These are phyloP conservation scores for Leucophenga varia DNA, from an alignment of 1,140 invertebrate species.

Conservation along the genomic window DNA sequence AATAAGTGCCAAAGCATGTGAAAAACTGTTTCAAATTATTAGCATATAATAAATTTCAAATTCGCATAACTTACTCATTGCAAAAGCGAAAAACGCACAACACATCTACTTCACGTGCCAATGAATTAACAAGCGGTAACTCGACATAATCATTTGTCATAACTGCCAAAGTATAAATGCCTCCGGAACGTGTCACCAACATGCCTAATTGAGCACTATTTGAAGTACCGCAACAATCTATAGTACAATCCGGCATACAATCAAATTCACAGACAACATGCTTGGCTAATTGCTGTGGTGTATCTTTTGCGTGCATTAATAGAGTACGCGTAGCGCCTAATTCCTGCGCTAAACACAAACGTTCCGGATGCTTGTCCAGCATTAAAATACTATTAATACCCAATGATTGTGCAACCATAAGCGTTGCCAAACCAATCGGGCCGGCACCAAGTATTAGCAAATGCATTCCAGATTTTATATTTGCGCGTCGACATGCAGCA, in stretches of 20 bases:
- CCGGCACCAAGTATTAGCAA: slow-evolving; percentile 89
- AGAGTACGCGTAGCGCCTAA: slow-evolving; percentile 79
- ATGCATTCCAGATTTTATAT: slow-evolving; percentile 70
- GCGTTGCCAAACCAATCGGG: slow-evolving; percentile 84
- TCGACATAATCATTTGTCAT: too few relatives aligned
- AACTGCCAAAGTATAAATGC: too few relatives aligned
- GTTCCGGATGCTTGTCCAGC: slow-evolving; percentile 75
- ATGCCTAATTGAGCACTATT: slow-evolving; percentile 75
- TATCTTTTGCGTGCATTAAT: slow-evolving; percentile 61
- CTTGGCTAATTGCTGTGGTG: slow-evolving; percentile 64
- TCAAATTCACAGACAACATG: slow-evolving; percentile 68
- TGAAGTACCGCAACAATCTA: slow-evolving; percentile 88
- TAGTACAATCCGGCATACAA: slow-evolving; percentile 71
- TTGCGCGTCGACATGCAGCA: slow-evolving; percentile 83
- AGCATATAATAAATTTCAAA: too few relatives aligned
- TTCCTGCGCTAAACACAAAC: slow-evolving; percentile 77
- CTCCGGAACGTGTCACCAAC: slow-evolving; percentile 70
- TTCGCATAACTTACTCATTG: slow-evolving; percentile 72
- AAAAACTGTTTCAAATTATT: too few relatives aligned
- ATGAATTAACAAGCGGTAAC: slow-evolving; percentile 83
- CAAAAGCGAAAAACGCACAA: slow-evolving; percentile 88
- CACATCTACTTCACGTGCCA: slow-evolving; percentile 86
- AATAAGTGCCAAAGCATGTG: too few relatives aligned
- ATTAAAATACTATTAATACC: slow-evolving; percentile 81
- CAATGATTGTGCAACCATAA: slow-evolving; percentile 85